These are phyloP conservation scores for Sinella curviseta DNA, from an alignment of 1,140 invertebrate species.

Conservation along the genomic window DNA sequence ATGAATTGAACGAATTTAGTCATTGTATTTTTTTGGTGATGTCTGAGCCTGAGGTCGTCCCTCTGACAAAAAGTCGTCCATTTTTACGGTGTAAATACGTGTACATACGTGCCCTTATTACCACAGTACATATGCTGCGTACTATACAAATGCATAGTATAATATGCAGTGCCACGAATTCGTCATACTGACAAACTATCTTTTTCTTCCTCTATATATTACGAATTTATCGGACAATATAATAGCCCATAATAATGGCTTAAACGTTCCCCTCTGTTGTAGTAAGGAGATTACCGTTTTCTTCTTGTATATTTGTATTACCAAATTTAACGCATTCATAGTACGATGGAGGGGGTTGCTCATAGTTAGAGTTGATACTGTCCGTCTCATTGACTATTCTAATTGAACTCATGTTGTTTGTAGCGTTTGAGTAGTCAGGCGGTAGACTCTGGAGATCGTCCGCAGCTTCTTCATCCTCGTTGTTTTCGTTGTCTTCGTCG, in stretches of 20 bases:
- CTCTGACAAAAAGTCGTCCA: too few species aligned
- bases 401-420: background rate
- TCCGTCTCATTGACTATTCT: background rate
- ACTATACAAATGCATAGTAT: too few species aligned
- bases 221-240: background rate
- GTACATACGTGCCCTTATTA: too few species aligned
- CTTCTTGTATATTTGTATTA: background rate
- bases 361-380: background rate
- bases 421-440: background rate
- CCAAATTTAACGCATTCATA: slow-evolving; percentile 12
- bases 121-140: too few species aligned
- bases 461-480: background rate
- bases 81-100: too few species aligned
- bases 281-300: too few species aligned
- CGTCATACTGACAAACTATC: too few species aligned
- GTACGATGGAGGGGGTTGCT: slow-evolving; percentile 32
- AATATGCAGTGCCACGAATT: too few species aligned
- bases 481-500: background rate
- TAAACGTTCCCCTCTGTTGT: background rate
- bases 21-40: background rate
- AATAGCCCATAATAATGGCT: background rate
- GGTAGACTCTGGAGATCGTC: background rate
- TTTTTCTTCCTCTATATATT: too few species aligned
- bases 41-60: background rate
- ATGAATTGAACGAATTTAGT: background rate